A percentile compares a stretch with the other conserved stretches of the same genome.
Evolutionary conservation across 2,888 invertebrate species (phyloP).

Genomic region (Iselma pallidipennis): DNA sequence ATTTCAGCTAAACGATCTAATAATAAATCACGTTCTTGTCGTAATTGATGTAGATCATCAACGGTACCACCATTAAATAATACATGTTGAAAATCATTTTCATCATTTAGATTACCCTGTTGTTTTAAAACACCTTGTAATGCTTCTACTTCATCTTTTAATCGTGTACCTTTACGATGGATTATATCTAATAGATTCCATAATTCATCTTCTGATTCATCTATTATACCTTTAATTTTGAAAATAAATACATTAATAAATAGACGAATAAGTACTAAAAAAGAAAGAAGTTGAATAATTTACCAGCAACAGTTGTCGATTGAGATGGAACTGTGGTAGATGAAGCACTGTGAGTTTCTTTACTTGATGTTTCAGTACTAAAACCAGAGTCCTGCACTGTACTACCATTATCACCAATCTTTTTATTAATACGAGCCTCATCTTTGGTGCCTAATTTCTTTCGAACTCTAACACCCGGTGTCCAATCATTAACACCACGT

Average conservation of each 20-base stretch:
- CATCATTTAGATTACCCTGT: conserved; percentile 54
- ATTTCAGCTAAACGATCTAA: conserved; percentile 76
- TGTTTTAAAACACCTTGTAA: conserved; percentile 65
- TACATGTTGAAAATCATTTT: conserved; percentile 48
- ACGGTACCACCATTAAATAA: conserved; percentile 2
- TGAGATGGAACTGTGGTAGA: conserved; percentile 59
- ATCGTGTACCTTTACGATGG: conserved; percentile 72
- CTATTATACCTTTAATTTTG: conserved; percentile 45
- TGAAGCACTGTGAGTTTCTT: conserved; percentile 75
- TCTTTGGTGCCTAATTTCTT: conserved; percentile 50
- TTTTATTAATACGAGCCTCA: conserved; percentile 38
- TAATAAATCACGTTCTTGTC: conserved; percentile 75
- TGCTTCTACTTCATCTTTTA: conserved; percentile 63
- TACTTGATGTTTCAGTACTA: conserved; percentile 86
- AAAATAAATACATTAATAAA: background rate
- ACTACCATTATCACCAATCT: conserved; percentile 61
- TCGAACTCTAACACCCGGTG: conserved; percentile 78
- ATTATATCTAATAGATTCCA: conserved; percentile 87
- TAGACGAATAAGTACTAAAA: too few relatives aligned
- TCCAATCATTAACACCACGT: conserved; percentile 70
- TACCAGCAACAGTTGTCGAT: background rate
- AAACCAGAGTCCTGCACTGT: conserved; percentile 85
- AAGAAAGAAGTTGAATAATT: background rate
- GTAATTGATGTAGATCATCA: conserved; percentile 65
- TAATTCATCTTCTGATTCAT: conserved; percentile 76